Base-by-base conservation (phyloP, 1,140 invertebrate species). In the Calosoma granatense region DNA sequence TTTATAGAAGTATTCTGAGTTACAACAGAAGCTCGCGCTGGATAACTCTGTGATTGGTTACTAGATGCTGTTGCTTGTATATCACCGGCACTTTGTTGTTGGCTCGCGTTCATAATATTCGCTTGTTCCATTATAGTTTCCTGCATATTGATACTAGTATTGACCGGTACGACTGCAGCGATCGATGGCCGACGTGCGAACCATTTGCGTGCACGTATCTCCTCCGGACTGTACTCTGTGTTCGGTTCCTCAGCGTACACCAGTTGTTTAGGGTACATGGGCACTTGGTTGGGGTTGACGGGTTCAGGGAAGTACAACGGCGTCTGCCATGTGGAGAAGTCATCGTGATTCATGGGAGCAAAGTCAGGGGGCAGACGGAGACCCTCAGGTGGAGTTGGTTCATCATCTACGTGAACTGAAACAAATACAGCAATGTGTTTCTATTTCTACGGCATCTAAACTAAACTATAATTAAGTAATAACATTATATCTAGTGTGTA, bases 191-290 rank as follows among this genome's bases (percentile, higher is more conserved):
- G n/a, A n/a, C n/a, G n/a, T 23, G 36, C 51, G 14, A 60, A 53
- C 56, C 64, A 71, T 56, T 56, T 54, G 19, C 72, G 70, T 55
- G 80, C 75, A 66, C 75, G 74, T 56, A 85, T 79, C 74, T 86
- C 81, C 70, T 86, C 83, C 72, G 84, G 76, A 69, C 82, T 84
- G 65, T 72, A 78, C 73, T 85, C 83, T 55, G 68, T 73, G 63
- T 79, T 76, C 64, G 79, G 26, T 17, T 47, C 6, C 14, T 30
- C 41, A 6, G 41, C 41, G 15, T 47, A 47, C 4, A 47, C 41
- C 9, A 47, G 41, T 4, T 47, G 9, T 47, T 47, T 47, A 17
- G 41, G 41, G 65, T 81, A 80, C 73, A 76, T 81, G 47, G 78
- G 72, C 56, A 80, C 76, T 20, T 26, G 76, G 53, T 73, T 76